Conservation (phyloP, 2,888 invertebrate species). For the Leptogaster cylindrica region DNA sequence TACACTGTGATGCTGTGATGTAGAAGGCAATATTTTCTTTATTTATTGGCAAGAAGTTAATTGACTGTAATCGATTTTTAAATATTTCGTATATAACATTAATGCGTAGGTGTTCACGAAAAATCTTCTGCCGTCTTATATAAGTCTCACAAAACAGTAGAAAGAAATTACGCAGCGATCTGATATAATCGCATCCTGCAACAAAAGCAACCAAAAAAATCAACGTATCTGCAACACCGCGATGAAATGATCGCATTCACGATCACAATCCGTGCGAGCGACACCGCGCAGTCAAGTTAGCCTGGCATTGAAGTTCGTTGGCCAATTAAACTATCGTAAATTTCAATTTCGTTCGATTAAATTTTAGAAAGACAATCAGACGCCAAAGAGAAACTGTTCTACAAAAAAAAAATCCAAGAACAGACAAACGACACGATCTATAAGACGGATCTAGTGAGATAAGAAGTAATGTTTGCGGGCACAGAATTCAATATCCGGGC, state of each 20-base stretch:
- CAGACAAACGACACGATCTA: neutral
- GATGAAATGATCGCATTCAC: neutral
- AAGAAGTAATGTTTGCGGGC: neutral
- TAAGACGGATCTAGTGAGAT: neutral
- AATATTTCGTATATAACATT: neutral
- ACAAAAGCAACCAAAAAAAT: too few species aligned
- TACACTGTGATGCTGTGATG: too few species aligned
- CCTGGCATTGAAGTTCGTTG: constrained; percentile 27
- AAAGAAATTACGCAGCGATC: neutral
- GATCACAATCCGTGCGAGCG: too few species aligned
- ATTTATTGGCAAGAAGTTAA: too few species aligned
- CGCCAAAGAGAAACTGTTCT: constrained; percentile 18
- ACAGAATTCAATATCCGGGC: neutral
- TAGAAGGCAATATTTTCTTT: too few species aligned
- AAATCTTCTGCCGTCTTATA: neutral
- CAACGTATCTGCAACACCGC: neutral
- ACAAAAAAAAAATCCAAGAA: neutral
- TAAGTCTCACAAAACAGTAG: too few species aligned
- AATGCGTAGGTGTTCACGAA: neutral
- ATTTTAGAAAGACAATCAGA: constrained; percentile 37
- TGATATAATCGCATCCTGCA: neutral
- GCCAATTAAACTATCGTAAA: constrained; percentile 35
- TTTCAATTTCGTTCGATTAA: constrained; percentile 40
- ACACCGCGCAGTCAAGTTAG: neutral
- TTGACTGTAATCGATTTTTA: too few species aligned